Evolutionary conservation across 1,140 invertebrate genomes (phyloP).

Genomic region (Archegozetes longisetosus): DNA sequence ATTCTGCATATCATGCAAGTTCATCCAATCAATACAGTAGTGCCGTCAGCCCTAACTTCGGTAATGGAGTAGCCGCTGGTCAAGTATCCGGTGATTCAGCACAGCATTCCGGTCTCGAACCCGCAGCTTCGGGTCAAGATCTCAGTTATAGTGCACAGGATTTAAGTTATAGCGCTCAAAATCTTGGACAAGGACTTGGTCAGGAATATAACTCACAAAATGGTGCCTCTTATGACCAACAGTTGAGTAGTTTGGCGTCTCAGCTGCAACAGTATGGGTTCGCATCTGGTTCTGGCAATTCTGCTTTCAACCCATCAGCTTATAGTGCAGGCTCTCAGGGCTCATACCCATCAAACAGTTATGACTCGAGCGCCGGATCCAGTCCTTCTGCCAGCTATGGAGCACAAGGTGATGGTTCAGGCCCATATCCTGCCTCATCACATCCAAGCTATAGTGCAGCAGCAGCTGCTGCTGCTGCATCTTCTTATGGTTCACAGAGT

Average conservation of each 20-base stretch:
- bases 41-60: constrained; percentile 9
- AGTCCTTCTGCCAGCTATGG: background rate
- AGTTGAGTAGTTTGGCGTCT: constrained; percentile 15
- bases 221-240: constrained; percentile 12
- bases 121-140: constrained; percentile 15
- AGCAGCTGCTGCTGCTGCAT: background rate
- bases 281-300: background rate
- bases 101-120: background rate
- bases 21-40: constrained; percentile 19
- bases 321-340: background rate
- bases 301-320: background rate
- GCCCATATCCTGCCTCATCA: background rate
- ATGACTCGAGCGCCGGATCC: background rate
- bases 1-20: constrained; percentile 15
- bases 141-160: constrained; percentile 16
- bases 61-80: background rate
- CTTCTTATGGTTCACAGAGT: background rate
- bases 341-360: constrained; percentile 1
- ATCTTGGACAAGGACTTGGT: constrained; percentile 2
- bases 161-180: constrained; percentile 11
- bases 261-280: constrained; percentile 14
- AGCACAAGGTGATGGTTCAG: constrained; percentile 10
- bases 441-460: background rate
- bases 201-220: background rate
- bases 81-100: background rate